Conservation (phyloP, 2,888 invertebrate genomes). For the Platynereis dumerilii region DNA sequence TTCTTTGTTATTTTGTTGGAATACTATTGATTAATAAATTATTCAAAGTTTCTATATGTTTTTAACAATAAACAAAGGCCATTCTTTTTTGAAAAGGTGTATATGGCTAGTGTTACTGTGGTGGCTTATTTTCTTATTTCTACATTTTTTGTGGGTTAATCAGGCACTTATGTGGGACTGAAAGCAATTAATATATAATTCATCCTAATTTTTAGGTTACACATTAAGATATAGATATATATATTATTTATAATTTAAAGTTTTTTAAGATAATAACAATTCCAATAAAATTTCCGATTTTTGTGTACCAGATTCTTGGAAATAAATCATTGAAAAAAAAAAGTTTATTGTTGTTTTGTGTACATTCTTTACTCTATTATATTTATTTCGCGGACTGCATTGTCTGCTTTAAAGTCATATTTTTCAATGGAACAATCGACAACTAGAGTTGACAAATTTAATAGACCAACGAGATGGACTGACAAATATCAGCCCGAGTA, state of each 20-base stretch:
- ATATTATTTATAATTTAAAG: conserved; percentile 19
- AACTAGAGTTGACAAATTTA: too few relatives aligned
- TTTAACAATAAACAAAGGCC: conserved; percentile 31
- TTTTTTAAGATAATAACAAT: conserved; percentile 20
- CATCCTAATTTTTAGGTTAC: conserved; percentile 17
- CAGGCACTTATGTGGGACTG: conserved; percentile 3
- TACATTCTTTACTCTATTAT: background rate
- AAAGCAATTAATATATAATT: conserved; percentile 14
- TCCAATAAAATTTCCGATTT: conserved; percentile 21
- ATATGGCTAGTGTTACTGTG: conserved; percentile 15
- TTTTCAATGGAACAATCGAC: too few relatives aligned
- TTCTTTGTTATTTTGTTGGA: conserved; percentile 49
- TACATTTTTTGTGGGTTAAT: conserved; percentile 1
- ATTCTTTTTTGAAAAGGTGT: conserved; percentile 16
- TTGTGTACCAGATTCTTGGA: conserved; percentile 20
- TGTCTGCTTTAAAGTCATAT: too few relatives aligned
- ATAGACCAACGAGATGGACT: too few relatives aligned
- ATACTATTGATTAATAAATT: conserved; percentile 42
- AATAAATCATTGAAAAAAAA: conserved; percentile 26
- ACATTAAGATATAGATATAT: conserved; percentile 15
- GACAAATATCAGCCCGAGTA: too few relatives aligned
- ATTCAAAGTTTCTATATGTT: conserved; percentile 51
- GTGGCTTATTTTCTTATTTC: conserved; percentile 15
- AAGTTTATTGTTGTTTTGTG: too few relatives aligned
- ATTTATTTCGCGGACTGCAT: too few relatives aligned